Conservation (phyloP, 30 jellyfish, hydroid and myxozoan genomes). For the Aurelia coerulea region DNA sequence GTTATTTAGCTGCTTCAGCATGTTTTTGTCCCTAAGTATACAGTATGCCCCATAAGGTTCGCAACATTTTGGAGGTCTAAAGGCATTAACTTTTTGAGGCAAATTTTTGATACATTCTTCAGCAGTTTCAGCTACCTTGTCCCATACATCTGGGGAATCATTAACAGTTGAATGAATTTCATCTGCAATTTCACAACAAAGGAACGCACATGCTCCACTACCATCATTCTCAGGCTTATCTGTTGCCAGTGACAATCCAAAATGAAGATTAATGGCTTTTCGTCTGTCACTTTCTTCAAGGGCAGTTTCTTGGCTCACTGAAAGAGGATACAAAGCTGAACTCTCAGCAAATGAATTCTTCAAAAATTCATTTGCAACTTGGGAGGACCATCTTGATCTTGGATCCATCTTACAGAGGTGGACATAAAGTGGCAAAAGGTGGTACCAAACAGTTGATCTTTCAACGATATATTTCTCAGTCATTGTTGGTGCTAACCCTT, state of each 20-base stretch:
- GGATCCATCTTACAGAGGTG: neutral
- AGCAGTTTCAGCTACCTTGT: neutral
- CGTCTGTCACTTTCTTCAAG: conserved; percentile 8
- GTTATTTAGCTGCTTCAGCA: neutral
- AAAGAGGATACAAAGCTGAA: conserved; percentile 2
- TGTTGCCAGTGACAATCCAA: conserved; percentile 1
- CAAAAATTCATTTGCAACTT: neutral
- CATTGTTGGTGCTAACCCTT: neutral
- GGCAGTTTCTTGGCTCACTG: conserved; percentile 31
- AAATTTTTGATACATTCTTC: neutral
- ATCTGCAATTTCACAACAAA: conserved; percentile 19
- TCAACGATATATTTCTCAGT: neutral
- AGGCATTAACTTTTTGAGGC: conserved; percentile 16
- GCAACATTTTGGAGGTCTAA: neutral
- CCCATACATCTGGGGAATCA: conserved; percentile 14
- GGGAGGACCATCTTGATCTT: neutral
- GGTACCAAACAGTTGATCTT: conserved; percentile 17
- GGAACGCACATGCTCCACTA: conserved; percentile 27
- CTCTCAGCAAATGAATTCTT: neutral
- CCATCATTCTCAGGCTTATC: conserved; percentile 31
- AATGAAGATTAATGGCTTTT: neutral
- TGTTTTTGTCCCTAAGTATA: neutral
- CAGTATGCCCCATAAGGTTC: neutral
- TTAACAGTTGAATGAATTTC: conserved; percentile 5
- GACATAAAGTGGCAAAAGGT: conserved; percentile 6